Percentiles rank a stretch among this genome's conserved stretches.
phyloP scores from a whole-genome alignment of 2,113 vertebrate species.

The Phaetusa simplex region DNA sequence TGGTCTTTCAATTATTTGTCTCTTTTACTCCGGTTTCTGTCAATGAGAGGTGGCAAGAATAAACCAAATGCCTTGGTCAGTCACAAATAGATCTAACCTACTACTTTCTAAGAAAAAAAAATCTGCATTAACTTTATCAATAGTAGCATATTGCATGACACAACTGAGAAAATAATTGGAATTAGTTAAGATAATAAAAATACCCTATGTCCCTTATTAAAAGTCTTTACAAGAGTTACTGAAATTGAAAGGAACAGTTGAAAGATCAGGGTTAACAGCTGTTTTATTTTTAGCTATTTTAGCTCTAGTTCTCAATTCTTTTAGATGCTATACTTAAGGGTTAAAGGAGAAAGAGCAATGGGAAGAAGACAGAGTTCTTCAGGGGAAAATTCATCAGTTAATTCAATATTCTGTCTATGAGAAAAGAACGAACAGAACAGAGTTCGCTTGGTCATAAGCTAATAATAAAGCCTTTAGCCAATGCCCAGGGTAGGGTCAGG shows the following conservation, averaged over 20 bases:
- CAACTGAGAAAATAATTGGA: slow-evolving; percentile 1
- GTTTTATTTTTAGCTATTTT: slow-evolving; percentile 57
- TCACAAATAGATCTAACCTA: background rate
- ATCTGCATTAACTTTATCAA: slow-evolving; percentile 12
- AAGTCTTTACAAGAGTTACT: slow-evolving; percentile 1
- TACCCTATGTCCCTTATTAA: slow-evolving; percentile 25
- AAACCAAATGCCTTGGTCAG: background rate
- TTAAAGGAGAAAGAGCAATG: background rate
- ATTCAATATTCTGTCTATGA: background rate
- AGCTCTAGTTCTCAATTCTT: slow-evolving; percentile 1
- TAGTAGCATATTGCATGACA: slow-evolving; percentile 22
- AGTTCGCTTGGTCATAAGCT: background rate
- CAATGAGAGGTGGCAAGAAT: background rate
- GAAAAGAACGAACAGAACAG: background rate
- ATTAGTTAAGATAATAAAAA: slow-evolving; percentile 43
- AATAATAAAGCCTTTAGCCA: slow-evolving; percentile 7
- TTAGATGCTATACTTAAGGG: background rate
- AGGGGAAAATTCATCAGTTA: background rate
- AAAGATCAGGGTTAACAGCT: slow-evolving; percentile 47
- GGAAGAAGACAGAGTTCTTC: slow-evolving; percentile 16
- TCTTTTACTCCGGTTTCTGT: background rate
- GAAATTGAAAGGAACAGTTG: slow-evolving; percentile 52
- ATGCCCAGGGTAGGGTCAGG: background rate
- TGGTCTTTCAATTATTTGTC: background rate
- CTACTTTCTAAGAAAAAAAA: slow-evolving; percentile 27